phyloP scores from a whole-genome alignment of 2,888 invertebrate species.

The Enchytraeus crypticus region DNA sequence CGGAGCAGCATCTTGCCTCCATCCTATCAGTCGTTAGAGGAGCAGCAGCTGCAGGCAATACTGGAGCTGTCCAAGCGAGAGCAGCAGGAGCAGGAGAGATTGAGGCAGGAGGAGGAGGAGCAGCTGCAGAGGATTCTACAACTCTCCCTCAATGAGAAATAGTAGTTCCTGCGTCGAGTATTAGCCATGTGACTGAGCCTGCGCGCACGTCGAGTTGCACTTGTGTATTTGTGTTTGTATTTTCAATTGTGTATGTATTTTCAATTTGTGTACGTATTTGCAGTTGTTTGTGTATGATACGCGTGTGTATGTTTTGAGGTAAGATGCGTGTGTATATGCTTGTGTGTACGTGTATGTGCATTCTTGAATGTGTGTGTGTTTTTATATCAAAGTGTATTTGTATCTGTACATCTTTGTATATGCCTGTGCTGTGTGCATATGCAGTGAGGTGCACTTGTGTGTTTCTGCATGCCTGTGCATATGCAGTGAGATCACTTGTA shows the following conservation, averaged over 20 bases:
- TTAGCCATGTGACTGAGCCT: not conserved
- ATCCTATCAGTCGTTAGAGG: slow-evolving; percentile 13
- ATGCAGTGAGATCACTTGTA: too few species aligned
- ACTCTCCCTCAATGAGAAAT: slow-evolving; percentile 47
- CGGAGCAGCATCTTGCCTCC: not conserved
- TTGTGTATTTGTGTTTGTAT: not conserved
- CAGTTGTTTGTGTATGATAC: not conserved
- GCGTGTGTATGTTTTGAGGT: too few species aligned
- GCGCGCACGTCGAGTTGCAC: not conserved
- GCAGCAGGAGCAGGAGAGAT: slow-evolving; percentile 31
- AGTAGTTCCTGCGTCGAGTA: not conserved
- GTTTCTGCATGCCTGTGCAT: too few species aligned
- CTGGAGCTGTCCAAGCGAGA: slow-evolving; percentile 43
- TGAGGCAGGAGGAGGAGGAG: slow-evolving; percentile 42
- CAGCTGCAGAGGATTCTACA: slow-evolving; percentile 43
- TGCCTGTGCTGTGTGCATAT: not conserved
- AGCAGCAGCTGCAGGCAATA: slow-evolving; percentile 41
- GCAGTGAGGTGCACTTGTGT: too few species aligned
- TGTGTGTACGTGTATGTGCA: not conserved
- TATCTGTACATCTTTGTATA: not conserved
- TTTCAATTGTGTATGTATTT: not conserved
- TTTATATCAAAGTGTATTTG: not conserved
- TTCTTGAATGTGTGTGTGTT: not conserved
- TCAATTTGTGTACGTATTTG: not conserved
- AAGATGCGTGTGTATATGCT: not conserved